Percentiles rank a stretch among this genome's conserved stretches.
These are phyloP conservation scores for Cryptus viduatorius DNA, from an alignment of 2,888 invertebrate species.

Conservation along the genomic window DNA sequence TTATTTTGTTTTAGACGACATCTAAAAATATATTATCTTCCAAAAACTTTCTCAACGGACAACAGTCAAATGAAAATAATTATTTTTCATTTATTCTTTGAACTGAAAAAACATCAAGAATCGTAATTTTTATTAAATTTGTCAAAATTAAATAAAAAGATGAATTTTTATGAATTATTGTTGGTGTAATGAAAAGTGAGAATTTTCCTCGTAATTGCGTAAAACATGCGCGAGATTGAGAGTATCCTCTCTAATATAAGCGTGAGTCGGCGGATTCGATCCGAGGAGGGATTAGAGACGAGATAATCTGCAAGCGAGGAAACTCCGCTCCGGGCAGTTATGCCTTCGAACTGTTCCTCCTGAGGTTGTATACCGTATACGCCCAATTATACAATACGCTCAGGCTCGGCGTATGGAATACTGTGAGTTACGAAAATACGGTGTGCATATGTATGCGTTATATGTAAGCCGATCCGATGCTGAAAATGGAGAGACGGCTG, in stretches of 20 bases:
- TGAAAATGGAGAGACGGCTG: constrained; percentile 36
- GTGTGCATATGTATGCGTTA: background rate
- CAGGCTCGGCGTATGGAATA: background rate
- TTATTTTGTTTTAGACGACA: too few species aligned
- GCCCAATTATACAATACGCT: constrained; percentile 2
- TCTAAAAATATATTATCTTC: too few species aligned
- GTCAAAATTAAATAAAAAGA: too few species aligned
- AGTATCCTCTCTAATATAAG: background rate
- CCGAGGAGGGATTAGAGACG: constrained; percentile 42
- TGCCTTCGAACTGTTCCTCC: constrained; percentile 23
- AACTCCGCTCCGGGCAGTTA: constrained; percentile 26
- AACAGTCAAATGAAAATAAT: too few species aligned
- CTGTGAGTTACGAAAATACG: constrained; percentile 7
- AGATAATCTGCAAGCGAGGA: constrained; percentile 42
- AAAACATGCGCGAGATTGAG: background rate
- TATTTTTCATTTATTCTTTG: too few species aligned
- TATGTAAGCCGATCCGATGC: constrained; percentile 39
- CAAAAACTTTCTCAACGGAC: too few species aligned
- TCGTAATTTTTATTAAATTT: too few species aligned
- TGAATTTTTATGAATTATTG: background rate
- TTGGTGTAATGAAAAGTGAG: background rate
- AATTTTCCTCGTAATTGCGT: constrained; percentile 3
- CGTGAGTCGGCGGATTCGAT: constrained; percentile 53
- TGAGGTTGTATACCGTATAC: background rate
- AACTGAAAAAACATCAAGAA: too few species aligned